A percentile compares a stretch with the other conserved stretches of the same genome.
Evolutionary conservation across 2,113 vertebrate genomes (phyloP).

Genomic region (Struthidea cinerea): DNA sequence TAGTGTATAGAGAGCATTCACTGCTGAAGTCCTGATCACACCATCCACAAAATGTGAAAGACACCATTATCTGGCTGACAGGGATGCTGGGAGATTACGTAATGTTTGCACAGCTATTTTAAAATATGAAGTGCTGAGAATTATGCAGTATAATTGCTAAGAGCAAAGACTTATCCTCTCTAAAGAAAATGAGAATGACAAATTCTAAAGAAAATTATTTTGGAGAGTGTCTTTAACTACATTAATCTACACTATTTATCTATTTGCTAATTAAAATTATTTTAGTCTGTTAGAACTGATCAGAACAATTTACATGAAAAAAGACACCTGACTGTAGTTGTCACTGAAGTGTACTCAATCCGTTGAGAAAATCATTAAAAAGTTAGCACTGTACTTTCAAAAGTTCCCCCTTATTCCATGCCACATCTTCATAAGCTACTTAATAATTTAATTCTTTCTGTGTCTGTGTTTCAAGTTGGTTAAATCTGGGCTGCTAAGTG

Average conservation of each 20-base stretch:
- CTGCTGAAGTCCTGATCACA: background rate
- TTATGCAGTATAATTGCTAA: conserved; percentile 28
- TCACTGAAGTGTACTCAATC: conserved; percentile 11
- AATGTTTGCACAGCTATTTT: conserved; percentile 45
- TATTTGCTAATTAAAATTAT: conserved; percentile 41
- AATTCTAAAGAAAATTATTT: conserved; percentile 18
- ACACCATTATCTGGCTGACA: background rate
- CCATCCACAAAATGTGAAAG: conserved; percentile 10
- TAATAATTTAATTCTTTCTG: conserved; percentile 23
- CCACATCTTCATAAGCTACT: conserved; percentile 12
- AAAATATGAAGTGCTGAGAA: conserved; percentile 25
- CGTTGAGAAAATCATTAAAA: background rate
- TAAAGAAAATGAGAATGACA: conserved; percentile 13
- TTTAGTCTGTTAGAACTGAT: conserved; percentile 9
- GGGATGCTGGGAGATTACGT: conserved; percentile 1
- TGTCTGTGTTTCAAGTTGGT: conserved; percentile 1
- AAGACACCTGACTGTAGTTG: conserved; percentile 23
- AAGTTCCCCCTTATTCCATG: background rate
- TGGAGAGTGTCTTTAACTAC: background rate
- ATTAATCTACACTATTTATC: conserved; percentile 51
- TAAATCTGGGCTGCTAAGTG: conserved; percentile 4
- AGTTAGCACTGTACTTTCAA: background rate
- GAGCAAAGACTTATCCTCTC: background rate
- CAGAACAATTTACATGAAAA: conserved; percentile 24
- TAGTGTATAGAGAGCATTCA: background rate